Evolutionary conservation across 2,888 invertebrate species (phyloP).

Genomic region (Coelogynopora nodosa): DNA sequence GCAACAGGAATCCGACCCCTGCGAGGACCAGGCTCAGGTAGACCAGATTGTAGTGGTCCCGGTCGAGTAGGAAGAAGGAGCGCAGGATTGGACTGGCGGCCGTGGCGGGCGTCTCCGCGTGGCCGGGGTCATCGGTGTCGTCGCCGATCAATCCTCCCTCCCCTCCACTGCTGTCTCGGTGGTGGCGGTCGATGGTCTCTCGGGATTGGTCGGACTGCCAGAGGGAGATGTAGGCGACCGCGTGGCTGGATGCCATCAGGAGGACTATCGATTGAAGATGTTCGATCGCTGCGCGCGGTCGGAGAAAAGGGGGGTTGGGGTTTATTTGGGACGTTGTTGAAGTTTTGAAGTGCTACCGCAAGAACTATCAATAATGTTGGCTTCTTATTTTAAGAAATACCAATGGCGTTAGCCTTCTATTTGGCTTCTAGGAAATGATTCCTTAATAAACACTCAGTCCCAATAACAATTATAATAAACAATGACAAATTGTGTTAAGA

Average conservation of each 20-base stretch:
- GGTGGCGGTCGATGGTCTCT: neutral
- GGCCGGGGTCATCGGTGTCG: neutral
- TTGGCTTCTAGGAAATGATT: no score
- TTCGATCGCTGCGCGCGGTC: no score
- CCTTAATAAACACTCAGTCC: no score
- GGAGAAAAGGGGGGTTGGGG: no score
- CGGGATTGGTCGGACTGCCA: neutral
- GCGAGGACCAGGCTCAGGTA: constrained; percentile 75
- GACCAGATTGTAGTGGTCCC: constrained; percentile 67
- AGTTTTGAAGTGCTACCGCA: no score
- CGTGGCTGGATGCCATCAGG: neutral
- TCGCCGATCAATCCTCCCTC: neutral
- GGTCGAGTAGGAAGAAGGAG: neutral
- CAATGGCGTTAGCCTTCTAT: no score
- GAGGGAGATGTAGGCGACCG: neutral
- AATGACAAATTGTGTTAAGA: no score
- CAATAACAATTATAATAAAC: no score
- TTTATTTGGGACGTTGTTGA: no score
- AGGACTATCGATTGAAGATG: no score
- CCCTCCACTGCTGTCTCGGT: neutral
- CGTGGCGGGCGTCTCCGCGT: neutral
- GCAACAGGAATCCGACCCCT: constrained; percentile 81
- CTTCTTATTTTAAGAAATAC: no score
- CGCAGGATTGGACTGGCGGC: neutral
- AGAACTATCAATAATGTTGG: no score